Base-by-base conservation (phyloP, 2,113 vertebrate genomes). In the Bagarius yarrelli region DNA sequence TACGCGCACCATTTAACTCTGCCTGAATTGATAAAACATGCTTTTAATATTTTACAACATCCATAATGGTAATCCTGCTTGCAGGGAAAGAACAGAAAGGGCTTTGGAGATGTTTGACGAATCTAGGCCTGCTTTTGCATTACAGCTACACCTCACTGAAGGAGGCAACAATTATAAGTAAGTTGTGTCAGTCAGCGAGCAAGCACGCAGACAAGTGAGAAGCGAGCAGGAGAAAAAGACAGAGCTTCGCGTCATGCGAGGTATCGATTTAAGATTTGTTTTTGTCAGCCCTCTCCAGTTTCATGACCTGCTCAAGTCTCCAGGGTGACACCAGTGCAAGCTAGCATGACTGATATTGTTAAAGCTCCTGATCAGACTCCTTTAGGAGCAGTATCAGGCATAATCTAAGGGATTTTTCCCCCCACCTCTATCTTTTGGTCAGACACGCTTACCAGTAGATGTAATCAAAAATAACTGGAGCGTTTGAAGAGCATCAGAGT, bases 231-330 rank as follows among this genome's bases (percentile, higher is more conserved):
- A 91, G 88, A 88, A 89, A 91, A 88, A 90, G 88, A 81, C 88
- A 88, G 88, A 87, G 87, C 87, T 91, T 90, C 90, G 91, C 87
- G 91, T 91, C 86, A 87, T 86, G 91, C 89, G 81, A 83, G 88
- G 87, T 93, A 94, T 93, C 92, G 93, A 94, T 94, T 94, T 91
- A 91, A 94, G 93, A 93, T 94, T 94, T 94, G 92, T 93, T 93
- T 93, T 93, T 92, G 92, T 94, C 91, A 92, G 91, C 92, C 81
- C 91, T 91, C 91, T 93, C 91, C 89, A 92, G 90, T 92, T 91
- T 92, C 91, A 90, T 93, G 93, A 93, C 91, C 92, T 90, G 82
- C 86, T 88, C 90, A 86, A 83, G 88, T 93, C 92, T 93, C 91
- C 85, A 84, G 92, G 92, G 93, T 91, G 91, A 91, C 90, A 91